Evolutionary conservation across 1,140 invertebrate species (phyloP), one percentile per base, ranked within the genome.

Genomic region (Hypothenemus hampei): DNA sequence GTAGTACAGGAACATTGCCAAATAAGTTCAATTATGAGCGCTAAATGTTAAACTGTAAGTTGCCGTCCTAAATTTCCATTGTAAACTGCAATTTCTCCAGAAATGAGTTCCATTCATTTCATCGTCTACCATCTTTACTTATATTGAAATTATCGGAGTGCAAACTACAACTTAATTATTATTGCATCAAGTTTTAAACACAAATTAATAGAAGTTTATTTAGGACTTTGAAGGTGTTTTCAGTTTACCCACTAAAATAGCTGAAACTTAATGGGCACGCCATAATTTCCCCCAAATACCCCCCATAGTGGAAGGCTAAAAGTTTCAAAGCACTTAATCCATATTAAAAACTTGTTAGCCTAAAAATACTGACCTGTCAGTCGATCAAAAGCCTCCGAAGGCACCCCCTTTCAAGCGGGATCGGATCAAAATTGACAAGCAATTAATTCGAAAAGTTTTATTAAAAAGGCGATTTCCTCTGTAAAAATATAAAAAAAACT

Each of bases 401-500:
- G 18, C 6, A 21, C 23, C 43, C 40, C 2, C 4, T n/a, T 20
- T 18, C 24, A 5, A 18, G 5, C 15, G 7, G 21, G 21, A 26
- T 13, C 7, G 45, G 45, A 47, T 47, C 45, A 47, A 47, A 33
- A 47, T 47, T 47, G 45, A 47, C 45, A 47, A 47, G 45, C 45
- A 47, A 47, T 47, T 47, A 47, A 47, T 47, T 47, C 29, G 45
- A 47, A 47, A 47, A 47, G 45, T 47, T 47, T 47, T 47, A 47
- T 47, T 47, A 47, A 47, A 47, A 47, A 47, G 20, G 11, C 26
- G 10, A 5, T 3, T 31, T n/a, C 13, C 26, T 24, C 16, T 20
- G 6, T 11, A 43, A 41, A 23, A 23, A 43, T 43, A 33, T 47
- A 44, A 44, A 24, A 31, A 47, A 47, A 47, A 47, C 5, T 35